Percentiles rank a stretch among this genome's conserved stretches.
phyloP scores from a whole-genome alignment of 2,888 invertebrate species.

The Pegoplata infirma region DNA sequence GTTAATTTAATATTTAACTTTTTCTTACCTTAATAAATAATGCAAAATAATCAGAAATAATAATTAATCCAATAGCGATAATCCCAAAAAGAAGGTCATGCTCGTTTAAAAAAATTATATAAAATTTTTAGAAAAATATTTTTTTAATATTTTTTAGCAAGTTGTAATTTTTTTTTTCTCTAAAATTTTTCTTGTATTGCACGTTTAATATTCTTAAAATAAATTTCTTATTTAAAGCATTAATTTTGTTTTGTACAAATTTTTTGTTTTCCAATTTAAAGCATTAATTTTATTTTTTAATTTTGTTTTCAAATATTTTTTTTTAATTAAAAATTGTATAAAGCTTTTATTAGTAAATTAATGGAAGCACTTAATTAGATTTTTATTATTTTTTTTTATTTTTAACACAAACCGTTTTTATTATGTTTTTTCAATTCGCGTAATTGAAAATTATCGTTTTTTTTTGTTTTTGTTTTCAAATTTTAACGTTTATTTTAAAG shows the following conservation, averaged over 20 bases:
- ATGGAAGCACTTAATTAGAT: slow-evolving; percentile 8
- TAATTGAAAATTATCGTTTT: slow-evolving; percentile 15
- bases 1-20: not conserved
- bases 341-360: slow-evolving; percentile 40
- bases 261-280: not conserved
- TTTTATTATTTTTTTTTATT: slow-evolving; percentile 1
- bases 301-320: not conserved
- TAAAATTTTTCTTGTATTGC: slow-evolving; percentile 23
- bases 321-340: slow-evolving; percentile 16
- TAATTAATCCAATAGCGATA: slow-evolving; percentile 46
- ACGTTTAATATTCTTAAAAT: slow-evolving; percentile 30
- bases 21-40: slow-evolving; percentile 38
- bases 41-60: slow-evolving; percentile 8
- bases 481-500: slow-evolving; percentile 53
- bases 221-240: slow-evolving; percentile 10
- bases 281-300: slow-evolving; percentile 7
- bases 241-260: too few species aligned
- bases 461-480: slow-evolving; percentile 32
- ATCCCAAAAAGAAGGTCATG: slow-evolving; percentile 39
- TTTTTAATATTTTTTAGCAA: slow-evolving; percentile 21
- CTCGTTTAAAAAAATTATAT: not conserved
- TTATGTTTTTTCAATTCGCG: too few species aligned
- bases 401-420: slow-evolving; percentile 44
- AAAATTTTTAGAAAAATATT: slow-evolving; percentile 1
- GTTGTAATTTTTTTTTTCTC: slow-evolving; percentile 17